Percentiles rank a stretch among this genome's conserved stretches.
Evolutionary conservation across 2,888 invertebrate genomes (phyloP).

Genomic region (Ornithoptera alexandrae): DNA sequence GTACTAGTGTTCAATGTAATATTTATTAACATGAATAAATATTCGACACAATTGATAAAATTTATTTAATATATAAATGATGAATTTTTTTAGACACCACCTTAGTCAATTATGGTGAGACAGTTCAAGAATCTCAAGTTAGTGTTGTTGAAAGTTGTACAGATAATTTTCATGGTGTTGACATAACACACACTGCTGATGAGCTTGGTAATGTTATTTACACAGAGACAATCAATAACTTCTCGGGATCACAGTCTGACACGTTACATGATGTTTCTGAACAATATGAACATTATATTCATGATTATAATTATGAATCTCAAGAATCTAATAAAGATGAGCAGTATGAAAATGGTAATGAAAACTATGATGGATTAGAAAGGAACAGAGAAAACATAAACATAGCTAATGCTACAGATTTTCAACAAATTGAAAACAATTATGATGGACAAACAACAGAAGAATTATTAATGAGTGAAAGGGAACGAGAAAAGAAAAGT

Average conservation of each 20-base stretch:
- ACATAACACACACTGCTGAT: slow-evolving; percentile 61
- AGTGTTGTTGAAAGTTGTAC: slow-evolving; percentile 62
- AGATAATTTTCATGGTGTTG: slow-evolving; percentile 62
- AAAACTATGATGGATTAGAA: slow-evolving; percentile 42
- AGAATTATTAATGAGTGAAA: slow-evolving; percentile 71
- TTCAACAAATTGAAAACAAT: slow-evolving; percentile 56
- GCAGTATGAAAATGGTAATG: slow-evolving; percentile 41
- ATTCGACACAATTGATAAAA: not conserved
- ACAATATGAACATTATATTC: slow-evolving; percentile 65
- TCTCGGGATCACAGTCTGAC: slow-evolving; percentile 56
- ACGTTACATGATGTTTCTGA: slow-evolving; percentile 55
- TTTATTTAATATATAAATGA: not conserved
- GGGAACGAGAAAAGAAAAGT: slow-evolving; percentile 85
- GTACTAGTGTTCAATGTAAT: not conserved
- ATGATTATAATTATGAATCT: slow-evolving; percentile 65
- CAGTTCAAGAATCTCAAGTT: slow-evolving; percentile 49
- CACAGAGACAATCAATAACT: slow-evolving; percentile 60
- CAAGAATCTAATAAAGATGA: slow-evolving; percentile 46
- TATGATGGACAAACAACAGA: slow-evolving; percentile 64
- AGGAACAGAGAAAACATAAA: slow-evolving; percentile 45
- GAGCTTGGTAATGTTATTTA: slow-evolving; percentile 68
- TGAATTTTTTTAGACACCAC: slow-evolving; percentile 60
- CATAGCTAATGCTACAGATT: slow-evolving; percentile 54
- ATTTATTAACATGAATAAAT: too few species aligned
- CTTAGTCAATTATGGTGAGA: slow-evolving; percentile 68